Evolutionary conservation across 2,113 vertebrate genomes (phyloP), one percentile per base, ranked within the genome.

Genomic region (Archilochus colubris): DNA sequence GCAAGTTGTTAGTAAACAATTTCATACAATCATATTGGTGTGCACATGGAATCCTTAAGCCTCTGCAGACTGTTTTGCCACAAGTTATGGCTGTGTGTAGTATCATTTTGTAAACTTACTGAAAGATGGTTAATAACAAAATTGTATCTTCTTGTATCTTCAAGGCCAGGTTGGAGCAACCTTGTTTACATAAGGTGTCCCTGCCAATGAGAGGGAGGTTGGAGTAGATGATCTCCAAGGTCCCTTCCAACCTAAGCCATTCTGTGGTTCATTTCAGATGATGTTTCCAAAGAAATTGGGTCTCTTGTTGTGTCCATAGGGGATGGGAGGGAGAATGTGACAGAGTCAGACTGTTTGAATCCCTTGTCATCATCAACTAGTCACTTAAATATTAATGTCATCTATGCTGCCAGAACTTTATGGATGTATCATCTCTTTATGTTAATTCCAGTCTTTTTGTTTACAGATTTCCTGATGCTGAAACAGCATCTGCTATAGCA

Each of bases 401-500:
- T 31, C 64, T 78, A 14, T 0, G 1, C 12, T 62, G 57, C 22
- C 40, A 78, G 50, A 74, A 72, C 68, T 59, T 68, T 43, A 17
- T 83, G 67, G 43, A 20, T 62, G 10, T 75, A 46, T 82, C 57
- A 48, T 75, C 44, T 61, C 82, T 90, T 72, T 66, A 20, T 69
- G 27, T 64, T 95, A 46, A 70, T 62, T 63, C 46, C 70, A 58
- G 0, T 57, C 3, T 84, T 68, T 83, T 76, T 84, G 40, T 86
- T 66, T 72, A 48, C 94, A 98, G 98, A 92, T 98, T 98, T 94
- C 98, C 98, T 11, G 97, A 98, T 97, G 97, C 97, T 38, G 98
- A 96, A 73, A 98, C 97, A 0, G 98, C 98, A 7, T 94, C 97
- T 31, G 98, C 97, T 48, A 96, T 98, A 86, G 78, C 91, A 76